Percentiles rank a stretch among this genome's conserved stretches.
Conservation (phyloP, 1,140 invertebrate genomes). For the Lasioglossum albipes region DNA sequence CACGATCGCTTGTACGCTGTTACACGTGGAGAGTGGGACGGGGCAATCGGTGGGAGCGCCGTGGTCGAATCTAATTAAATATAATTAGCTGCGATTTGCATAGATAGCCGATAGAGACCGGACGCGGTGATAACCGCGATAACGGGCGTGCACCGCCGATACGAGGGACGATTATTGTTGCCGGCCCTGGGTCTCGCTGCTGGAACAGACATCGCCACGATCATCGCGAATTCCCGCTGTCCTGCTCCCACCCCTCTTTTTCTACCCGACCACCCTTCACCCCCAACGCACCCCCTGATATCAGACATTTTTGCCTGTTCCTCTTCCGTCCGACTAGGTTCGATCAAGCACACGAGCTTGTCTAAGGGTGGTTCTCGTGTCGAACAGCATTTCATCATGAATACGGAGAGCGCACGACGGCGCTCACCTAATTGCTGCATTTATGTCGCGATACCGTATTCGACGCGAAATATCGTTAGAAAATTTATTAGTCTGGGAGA, state of each 20-base stretch:
- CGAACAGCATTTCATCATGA: too few relatives aligned
- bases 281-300: not conserved
- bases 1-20: not conserved
- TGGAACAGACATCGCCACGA: conserved; percentile 73
- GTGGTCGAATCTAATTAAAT: conserved; percentile 81
- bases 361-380: too few relatives aligned
- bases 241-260: not conserved
- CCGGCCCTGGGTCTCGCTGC: conserved; percentile 60
- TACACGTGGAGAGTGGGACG: conserved; percentile 54
- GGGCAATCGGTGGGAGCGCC: conserved; percentile 73
- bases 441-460: too few relatives aligned
- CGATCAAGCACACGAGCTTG: too few relatives aligned
- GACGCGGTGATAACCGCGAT: conserved; percentile 79
- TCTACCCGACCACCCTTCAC: not conserved
- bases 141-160: conserved; percentile 75
- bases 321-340: too few relatives aligned
- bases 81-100: conserved; percentile 81
- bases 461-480: too few relatives aligned
- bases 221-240: conserved; percentile 64
- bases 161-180: conserved; percentile 79
- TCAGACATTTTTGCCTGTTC: not conserved
- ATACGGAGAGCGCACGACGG: too few relatives aligned
- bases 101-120: conserved; percentile 80
- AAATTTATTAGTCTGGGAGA: too few relatives aligned
- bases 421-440: too few relatives aligned